Base-by-base conservation (phyloP, 2,888 invertebrate species). In the Macrophya alboannulata region DNA sequence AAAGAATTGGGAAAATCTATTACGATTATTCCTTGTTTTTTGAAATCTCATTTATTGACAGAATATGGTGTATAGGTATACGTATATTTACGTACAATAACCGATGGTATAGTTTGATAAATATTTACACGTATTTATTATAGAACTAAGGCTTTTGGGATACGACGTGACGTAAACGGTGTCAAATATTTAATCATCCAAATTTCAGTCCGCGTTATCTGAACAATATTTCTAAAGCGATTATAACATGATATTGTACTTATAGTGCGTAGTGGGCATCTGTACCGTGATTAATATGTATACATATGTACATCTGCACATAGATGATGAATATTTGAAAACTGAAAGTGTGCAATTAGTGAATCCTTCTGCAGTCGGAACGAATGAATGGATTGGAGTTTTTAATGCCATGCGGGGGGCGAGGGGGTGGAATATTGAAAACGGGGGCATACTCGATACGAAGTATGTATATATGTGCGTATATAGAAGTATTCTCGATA, bases 371-470 rank as follows among this genome's bases (percentile, higher is more conserved):
- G 31, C 43, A 43, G 10, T 43, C 43, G 62, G 21, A 59, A 48
- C 25, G 25, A 76, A 62, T 62, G 62, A 62, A 74, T 74, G 72
- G 43, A 74, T 74, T 21, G 72, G 12, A 74, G 43, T 74, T 74
- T 31, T 74, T 74, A 45, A 74, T 74, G 45, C 72, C n/a, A n/a
- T n/a, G n/a, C n/a, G n/a, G 43, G 72, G 72, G 72, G 62, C 25
- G 51, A n/a, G n/a, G 45, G 72, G 45, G 62, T 62, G 51, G 59
- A 62, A 81, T 81, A 62, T 62, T 43, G 43, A 62, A 59, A 21
- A 21, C 21, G 51, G 79, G 31, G 31, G 31, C n/a, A n/a, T 51
- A 79, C 40, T 81, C 43, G 79, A 40, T 72, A 72, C 43, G 55
- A 55, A n/a, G 17, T 68, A 68, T 4, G 31, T n/a, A n/a, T n/a